Percentiles rank a stretch among this genome's conserved stretches.
Evolutionary conservation across 64 coral and sea anemone genomes (phyloP).

Genomic region (Actinia tenebrosa): DNA sequence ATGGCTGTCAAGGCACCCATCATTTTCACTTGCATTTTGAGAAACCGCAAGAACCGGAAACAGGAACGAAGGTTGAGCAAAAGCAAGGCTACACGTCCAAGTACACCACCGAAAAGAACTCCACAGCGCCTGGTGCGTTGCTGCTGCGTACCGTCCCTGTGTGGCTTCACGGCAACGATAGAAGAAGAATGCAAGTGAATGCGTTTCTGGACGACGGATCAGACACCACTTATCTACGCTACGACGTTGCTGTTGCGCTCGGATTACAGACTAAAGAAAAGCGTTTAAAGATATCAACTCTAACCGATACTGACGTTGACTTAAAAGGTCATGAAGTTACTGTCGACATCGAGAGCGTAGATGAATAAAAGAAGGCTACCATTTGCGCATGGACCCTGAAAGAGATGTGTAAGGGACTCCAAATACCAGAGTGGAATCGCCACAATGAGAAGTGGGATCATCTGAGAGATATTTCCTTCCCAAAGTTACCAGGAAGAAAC

Average conservation of each 20-base stretch:
- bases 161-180: not conserved
- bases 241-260: conserved; percentile 5
- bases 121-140: not conserved
- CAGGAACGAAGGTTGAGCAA: not conserved
- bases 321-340: not conserved
- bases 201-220: conserved; percentile 23
- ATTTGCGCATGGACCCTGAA: conserved; percentile 7
- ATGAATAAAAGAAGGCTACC: not conserved
- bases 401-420: conserved; percentile 2
- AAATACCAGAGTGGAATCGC: conserved; percentile 23
- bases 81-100: not conserved
- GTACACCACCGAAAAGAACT: not conserved
- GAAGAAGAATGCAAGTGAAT: conserved; percentile 2
- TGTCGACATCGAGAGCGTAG: conserved; percentile 4
- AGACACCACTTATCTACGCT: not conserved
- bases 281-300: not conserved
- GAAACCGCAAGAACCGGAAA: not conserved
- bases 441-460: conserved; percentile 16
- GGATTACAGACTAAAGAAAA: not conserved
- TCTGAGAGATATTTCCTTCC: not conserved
- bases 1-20: conserved; percentile 18
- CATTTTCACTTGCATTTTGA: conserved; percentile 30
- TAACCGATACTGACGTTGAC: not conserved
- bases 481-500: conserved; percentile 23
- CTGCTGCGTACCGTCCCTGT: conserved; percentile 1